Base-by-base conservation (phyloP, 2,888 invertebrate genomes). In the Prosapia bicincta region DNA sequence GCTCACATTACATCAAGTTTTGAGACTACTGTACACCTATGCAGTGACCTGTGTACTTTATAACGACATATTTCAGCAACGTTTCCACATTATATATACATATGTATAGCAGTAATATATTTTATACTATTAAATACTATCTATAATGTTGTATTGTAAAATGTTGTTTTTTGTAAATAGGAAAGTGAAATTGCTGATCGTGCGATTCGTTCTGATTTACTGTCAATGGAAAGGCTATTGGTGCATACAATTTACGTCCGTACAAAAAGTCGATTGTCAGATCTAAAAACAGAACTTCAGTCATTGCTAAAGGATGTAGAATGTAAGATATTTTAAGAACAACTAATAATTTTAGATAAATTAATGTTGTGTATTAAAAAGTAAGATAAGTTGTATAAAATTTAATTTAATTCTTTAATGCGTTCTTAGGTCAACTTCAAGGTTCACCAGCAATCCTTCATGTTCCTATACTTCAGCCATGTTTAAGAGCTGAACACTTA, bases 181-280 rank as follows among this genome's bases (percentile, higher is more conserved):
- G 90, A 90, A 82, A 86, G 86, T 74, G 91, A 93, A 84, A 90
- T 92, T 72, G 91, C 92, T 0, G 92, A 92, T 82, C 86, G 91
- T 79, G 95, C 95, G 15, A 92, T 96, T 66, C 90, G 95, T 80
- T 95, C 95, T 26, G 96, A 97, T 85, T 91, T 95, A 82, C 88
- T 98, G n/a, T 97, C 97, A 5, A 94, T 98, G 91, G 98, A 98
- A 86, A 91, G 96, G 43, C 87, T 98, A 72, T 88, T 98, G 65
- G 97, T 98, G 6, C 97, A 97, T 84, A 98, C 98, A 0, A 97
- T 98, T 80, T 97, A 98, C 83, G 93, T 97, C 75, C 89, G 98
- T 80, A 95, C 97, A 0, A 90, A 94, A 73, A 93, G 94, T 79
- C 89, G 97, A 66, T 87, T 97, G 15, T 89, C 89, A 54, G 96